Evolutionary conservation across 1,140 invertebrate genomes (phyloP).

Genomic region (Melitaea cinxia): DNA sequence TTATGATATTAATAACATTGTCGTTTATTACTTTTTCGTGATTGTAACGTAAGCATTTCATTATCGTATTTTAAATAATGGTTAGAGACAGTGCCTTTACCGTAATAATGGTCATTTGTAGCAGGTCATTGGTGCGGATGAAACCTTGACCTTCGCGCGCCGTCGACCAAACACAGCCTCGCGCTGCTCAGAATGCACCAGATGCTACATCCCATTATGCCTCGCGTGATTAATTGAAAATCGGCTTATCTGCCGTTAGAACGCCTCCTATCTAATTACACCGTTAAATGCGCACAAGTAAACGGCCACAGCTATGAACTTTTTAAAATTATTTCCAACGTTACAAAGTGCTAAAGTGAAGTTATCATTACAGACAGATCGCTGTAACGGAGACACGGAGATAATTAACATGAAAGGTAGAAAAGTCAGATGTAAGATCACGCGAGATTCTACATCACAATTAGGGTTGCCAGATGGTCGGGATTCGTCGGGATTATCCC

Average conservation of each 20-base stretch:
- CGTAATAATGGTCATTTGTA: slow-evolving; percentile 31
- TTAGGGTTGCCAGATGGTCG: too few species aligned
- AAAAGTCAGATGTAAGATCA: slow-evolving; percentile 17
- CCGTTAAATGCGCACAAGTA: neutral
- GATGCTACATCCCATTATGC: slow-evolving; percentile 59
- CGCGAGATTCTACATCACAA: slow-evolving; percentile 21
- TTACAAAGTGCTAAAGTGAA: neutral
- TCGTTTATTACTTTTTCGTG: too few species aligned
- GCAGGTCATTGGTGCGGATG: slow-evolving; percentile 60
- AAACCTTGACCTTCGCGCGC: slow-evolving; percentile 74
- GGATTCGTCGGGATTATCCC: too few species aligned
- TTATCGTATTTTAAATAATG: too few species aligned
- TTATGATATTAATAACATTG: too few species aligned
- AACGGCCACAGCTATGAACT: neutral
- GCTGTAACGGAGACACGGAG: neutral
- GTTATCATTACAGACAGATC: neutral
- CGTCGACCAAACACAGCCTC: slow-evolving; percentile 66
- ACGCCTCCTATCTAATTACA: slow-evolving; percentile 28
- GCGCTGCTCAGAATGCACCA: slow-evolving; percentile 48
- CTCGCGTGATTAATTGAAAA: slow-evolving; percentile 46
- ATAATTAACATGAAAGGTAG: slow-evolving; percentile 4
- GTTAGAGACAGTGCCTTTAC: neutral
- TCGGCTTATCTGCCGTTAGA: slow-evolving; percentile 24
- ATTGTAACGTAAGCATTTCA: too few species aligned
- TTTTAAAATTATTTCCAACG: neutral